Percentiles rank a stretch among this genome's conserved stretches.
Conservation (phyloP, 2,113 vertebrate genomes). For the Dicentrarchus labrax region DNA sequence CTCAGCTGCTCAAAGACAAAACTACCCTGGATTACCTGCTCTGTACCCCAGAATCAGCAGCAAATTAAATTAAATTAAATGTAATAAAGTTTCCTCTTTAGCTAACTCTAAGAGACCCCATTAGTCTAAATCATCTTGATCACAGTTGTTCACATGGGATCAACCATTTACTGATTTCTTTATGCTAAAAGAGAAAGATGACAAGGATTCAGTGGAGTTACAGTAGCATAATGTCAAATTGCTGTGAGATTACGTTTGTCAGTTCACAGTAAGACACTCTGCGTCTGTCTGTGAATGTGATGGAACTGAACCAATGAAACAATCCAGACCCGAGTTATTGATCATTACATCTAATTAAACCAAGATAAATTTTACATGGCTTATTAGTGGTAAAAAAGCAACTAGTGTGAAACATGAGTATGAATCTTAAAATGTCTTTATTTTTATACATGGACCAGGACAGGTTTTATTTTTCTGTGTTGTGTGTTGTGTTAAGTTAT, state of each 20-base stretch:
- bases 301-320: not conserved
- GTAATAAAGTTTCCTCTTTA: not conserved
- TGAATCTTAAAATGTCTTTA: not conserved
- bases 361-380: not conserved
- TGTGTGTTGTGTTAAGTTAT: too few relatives aligned
- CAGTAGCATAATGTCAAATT: not conserved
- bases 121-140: not conserved
- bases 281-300: not conserved
- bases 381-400: too few relatives aligned
- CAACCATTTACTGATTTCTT: not conserved
- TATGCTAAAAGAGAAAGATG: not conserved
- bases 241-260: too few relatives aligned
- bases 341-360: not conserved
- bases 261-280: too few relatives aligned
- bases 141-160: not conserved
- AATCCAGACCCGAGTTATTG: not conserved
- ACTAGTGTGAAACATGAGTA: not conserved
- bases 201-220: not conserved
- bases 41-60: not conserved
- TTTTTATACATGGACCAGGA: not conserved
- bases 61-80: not conserved
- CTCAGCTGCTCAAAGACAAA: not conserved
- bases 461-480: too few relatives aligned
- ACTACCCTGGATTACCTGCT: not conserved
- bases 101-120: not conserved